Base-by-base conservation (phyloP, 1,140 invertebrate species). In the Drosophila lini region DNA sequence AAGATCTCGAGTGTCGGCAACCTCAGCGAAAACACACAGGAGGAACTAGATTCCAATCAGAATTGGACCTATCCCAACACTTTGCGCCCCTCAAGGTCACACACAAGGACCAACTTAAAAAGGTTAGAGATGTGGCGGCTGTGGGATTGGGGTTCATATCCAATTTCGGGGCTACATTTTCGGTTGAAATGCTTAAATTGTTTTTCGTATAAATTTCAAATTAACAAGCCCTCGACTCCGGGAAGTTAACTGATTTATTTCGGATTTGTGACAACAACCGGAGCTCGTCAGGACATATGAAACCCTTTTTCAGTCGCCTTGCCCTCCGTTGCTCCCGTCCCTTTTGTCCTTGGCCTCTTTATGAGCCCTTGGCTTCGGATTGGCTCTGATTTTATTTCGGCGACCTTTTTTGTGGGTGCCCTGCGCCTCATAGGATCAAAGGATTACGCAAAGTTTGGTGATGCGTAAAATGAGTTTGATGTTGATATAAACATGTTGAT, bases 381-480 rank as follows among this genome's bases (percentile, higher is more conserved):
- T 50, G 70, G 65, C 45, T 45, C 58, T 57, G 74, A 80, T 63
- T 71, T 67, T 48, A 59, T 67, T 55, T 67, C 45, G 50, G 50
- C 58, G 64, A 78, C 75, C 75, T 79, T 77, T 67, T 69, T 68
- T 59, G 53, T 58, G 31, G 61, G 44, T 71, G 56, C 53, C 63
- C 57, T 81, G 70, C 73, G 47, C 60, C 76, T 71, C 80, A 71
- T 88, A 75, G 83, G 83, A 89, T 89, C 84, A 89, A 89, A 89
- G 84, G 84, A 84, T 89, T 89, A 89, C 81, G 81, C 68, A 88
- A 88, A 89, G 84, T 89, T 89, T 79, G 81, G 78, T 89, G 84
- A 89, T 89, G 84, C 84, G 84, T 84, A 89, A 89, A 89, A 89
- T 89, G 84, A 89, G 84, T 89, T 89, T 89, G 85, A 89, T 89